Evolutionary conservation across 2,888 invertebrate species (phyloP).

Genomic region (Teinopalpus imperialis): DNA sequence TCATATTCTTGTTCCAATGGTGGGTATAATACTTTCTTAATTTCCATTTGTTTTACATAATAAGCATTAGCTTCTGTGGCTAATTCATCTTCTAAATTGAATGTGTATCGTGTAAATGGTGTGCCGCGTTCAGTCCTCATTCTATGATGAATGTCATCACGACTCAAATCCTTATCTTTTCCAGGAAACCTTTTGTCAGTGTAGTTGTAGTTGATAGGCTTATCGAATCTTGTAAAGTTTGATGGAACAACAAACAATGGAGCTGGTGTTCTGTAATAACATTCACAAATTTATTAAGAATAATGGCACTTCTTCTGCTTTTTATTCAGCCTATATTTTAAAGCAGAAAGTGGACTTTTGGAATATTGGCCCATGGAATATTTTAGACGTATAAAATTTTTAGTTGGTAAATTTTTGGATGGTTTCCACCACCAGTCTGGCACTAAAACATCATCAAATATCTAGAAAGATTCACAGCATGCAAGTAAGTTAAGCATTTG

Average conservation of each 20-base stretch:
- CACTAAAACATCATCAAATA: too few species aligned
- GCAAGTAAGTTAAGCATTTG: too few species aligned
- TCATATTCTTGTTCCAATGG: conserved; percentile 65
- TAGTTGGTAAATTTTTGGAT: too few species aligned
- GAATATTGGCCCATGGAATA: too few species aligned
- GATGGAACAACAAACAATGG: conserved; percentile 89
- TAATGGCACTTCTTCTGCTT: too few species aligned
- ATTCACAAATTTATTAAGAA: too few species aligned
- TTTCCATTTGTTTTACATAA: conserved; percentile 78
- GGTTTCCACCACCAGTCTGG: too few species aligned
- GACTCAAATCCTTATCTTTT: conserved; percentile 43
- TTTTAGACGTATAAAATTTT: too few species aligned
- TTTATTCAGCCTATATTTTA: too few species aligned
- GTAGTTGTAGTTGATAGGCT: conserved; percentile 65
- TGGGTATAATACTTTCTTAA: conserved; percentile 62
- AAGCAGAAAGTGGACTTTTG: too few species aligned
- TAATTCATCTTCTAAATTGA: conserved; percentile 82
- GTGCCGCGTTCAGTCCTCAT: conserved; percentile 49
- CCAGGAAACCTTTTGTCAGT: conserved; percentile 54
- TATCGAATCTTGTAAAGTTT: conserved; percentile 89
- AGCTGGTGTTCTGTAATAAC: conserved; percentile 52
- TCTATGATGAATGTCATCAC: conserved; percentile 54
- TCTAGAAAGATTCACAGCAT: too few species aligned
- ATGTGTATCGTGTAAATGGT: conserved; percentile 83
- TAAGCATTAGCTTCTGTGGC: conserved; percentile 84